Evolutionary conservation across 2,797 vertebrate genomes (phyloP), one percentile per base, ranked within the genome.

Genomic region (Siniperca obscura): DNA sequence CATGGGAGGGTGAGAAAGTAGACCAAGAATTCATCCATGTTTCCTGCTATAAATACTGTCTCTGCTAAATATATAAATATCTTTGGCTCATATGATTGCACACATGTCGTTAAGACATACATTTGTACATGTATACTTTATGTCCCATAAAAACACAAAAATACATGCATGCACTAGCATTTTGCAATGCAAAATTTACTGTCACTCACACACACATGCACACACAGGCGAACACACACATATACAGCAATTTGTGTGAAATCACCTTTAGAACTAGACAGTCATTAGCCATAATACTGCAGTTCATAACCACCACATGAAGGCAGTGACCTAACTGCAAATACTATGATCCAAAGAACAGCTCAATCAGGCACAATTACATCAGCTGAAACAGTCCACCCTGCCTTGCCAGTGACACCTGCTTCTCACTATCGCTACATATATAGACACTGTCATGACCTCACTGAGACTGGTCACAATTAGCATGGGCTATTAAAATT

Each of bases 1-100:
- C 82, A 81, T 81, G 86, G 87, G 86, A 86, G 89, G 87, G 81
- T 88, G 87, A 92, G 86, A 93, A 91, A 90, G 85, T 87, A 87
- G 90, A 92, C 82, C 79, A 91, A 89, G 85, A 92, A 92, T 91
- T 87, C 85, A 89, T 89, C 84, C 62, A 85, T 30, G 74, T 86
- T 94, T 91, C 80, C 87, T 75, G 86, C 90, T 92, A 92, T 88
- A 91, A 90, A 94, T 93, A 93, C 72, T 44, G 57, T 70, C 82
- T 70, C 79, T 74, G 85, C 82, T 84, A 81, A 76, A 91, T 82
- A 81, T 88, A 91, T 84, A 89, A 90, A 92, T 88, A 90, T 74
- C 72, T 80, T 73, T 87, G 74, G 65, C 66, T 85, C 76, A 90
- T 84, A 80, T 36, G 10, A 74, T 36, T 62, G 80, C 50, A 73